Evolutionary conservation across 2,888 invertebrate species (phyloP).

Genomic region (Protodeltote pygarga): DNA sequence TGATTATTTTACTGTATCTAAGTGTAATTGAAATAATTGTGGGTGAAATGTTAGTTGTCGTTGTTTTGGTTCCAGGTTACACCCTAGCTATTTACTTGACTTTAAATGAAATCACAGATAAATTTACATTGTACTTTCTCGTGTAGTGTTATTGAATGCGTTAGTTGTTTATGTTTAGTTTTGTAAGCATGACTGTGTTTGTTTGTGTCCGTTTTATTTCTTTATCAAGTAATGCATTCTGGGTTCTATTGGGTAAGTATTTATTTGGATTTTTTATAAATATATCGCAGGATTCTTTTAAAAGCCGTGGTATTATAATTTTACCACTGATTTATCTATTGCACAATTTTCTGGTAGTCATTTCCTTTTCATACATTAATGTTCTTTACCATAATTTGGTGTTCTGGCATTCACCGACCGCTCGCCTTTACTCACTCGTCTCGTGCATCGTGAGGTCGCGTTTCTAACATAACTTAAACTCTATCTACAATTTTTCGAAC

Average conservation of each 20-base stretch:
- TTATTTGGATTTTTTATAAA: too few relatives aligned
- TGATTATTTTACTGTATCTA: constrained; percentile 76
- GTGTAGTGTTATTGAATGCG: constrained; percentile 74
- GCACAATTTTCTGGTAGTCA: too few relatives aligned
- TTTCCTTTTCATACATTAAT: too few relatives aligned
- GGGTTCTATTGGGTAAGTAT: constrained; percentile 50
- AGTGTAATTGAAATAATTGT: constrained; percentile 72
- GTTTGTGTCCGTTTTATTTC: constrained; percentile 61
- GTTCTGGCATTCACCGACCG: too few relatives aligned
- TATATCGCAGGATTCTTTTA: too few relatives aligned
- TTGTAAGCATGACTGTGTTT: constrained; percentile 79
- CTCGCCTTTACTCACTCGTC: too few relatives aligned
- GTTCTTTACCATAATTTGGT: too few relatives aligned
- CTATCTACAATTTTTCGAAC: too few relatives aligned
- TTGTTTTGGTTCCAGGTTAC: constrained; percentile 86
- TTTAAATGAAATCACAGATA: constrained; percentile 77
- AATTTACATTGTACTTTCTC: constrained; percentile 77
- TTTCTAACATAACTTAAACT: too few relatives aligned
- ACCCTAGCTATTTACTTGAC: constrained; percentile 73
- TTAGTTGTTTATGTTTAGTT: constrained; percentile 72
- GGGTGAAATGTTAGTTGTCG: constrained; percentile 83
- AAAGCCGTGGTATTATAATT: too few relatives aligned
- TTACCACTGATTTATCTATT: too few relatives aligned
- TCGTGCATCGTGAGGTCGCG: too few relatives aligned
- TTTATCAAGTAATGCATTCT: constrained; percentile 33